Conservation (phyloP, 2,113 vertebrate genomes). For the Cheirogaleus medius region DNA sequence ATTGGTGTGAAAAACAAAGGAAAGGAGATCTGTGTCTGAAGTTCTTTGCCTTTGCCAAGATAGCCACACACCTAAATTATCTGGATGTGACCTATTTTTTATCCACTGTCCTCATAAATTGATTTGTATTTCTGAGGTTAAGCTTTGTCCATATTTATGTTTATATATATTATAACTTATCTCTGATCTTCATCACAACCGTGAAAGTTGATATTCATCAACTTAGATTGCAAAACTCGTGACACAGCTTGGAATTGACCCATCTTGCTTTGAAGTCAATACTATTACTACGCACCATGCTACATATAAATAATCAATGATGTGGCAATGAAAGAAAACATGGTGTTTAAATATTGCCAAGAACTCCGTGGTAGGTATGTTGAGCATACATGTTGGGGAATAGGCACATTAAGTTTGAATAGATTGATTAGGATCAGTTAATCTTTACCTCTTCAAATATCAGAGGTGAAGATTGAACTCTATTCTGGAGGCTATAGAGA, state of each 20-base stretch:
- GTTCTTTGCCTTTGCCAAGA: not conserved
- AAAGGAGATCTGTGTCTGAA: rapidly evolving
- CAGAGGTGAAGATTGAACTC: not conserved
- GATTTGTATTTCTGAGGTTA: not conserved
- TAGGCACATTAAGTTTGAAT: not conserved
- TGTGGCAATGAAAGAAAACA: not conserved
- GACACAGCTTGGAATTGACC: not conserved
- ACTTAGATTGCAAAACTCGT: not conserved
- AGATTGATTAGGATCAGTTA: not conserved
- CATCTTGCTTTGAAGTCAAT: not conserved
- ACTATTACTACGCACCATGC: not conserved
- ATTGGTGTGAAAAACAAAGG: not conserved
- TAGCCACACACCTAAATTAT: not conserved
- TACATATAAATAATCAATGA: not conserved
- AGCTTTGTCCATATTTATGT: not conserved
- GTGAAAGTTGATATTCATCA: not conserved
- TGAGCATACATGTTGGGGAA: not conserved
- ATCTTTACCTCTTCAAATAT: not conserved
- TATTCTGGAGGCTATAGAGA: not conserved
- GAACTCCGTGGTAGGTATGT: not conserved
- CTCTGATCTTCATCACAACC: not conserved
- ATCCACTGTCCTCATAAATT: not conserved
- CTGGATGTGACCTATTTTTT: not conserved
- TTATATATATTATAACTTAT: not conserved
- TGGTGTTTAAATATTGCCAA: not conserved